A percentile compares a stretch with the other conserved stretches of the same genome.
phyloP scores from a whole-genome alignment of 2,888 invertebrate genomes.

The Drymonia ruficornis region DNA sequence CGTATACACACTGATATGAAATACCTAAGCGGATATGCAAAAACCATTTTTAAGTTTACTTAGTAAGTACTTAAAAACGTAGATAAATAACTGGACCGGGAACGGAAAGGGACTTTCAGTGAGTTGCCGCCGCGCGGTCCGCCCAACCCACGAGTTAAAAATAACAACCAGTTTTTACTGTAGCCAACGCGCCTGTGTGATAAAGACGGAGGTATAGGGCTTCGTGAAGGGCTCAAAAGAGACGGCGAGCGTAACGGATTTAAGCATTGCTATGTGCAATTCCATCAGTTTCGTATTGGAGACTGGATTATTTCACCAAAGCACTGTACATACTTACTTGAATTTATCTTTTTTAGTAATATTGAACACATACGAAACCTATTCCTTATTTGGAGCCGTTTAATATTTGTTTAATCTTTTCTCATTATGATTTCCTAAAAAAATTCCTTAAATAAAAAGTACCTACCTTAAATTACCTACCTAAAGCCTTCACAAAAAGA shows the following conservation, averaged over 20 bases:
- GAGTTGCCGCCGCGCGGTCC: constrained; percentile 55
- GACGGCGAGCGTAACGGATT: constrained; percentile 75
- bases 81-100: constrained; percentile 64
- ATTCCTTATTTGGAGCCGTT: too few species aligned
- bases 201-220: constrained; percentile 71
- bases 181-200: constrained; percentile 72
- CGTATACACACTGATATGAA: too few species aligned
- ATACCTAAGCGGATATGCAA: too few species aligned
- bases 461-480: too few species aligned
- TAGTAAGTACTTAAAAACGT: constrained; percentile 28
- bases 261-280: constrained; percentile 74
- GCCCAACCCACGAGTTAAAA: constrained; percentile 80
- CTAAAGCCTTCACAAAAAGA: too few species aligned
- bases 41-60: too few species aligned
- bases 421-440: too few species aligned
- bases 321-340: constrained; percentile 15
- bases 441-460: too few species aligned
- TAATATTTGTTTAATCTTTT: too few species aligned
- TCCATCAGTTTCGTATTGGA: constrained; percentile 64
- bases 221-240: constrained; percentile 62
- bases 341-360: neutral
- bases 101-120: constrained; percentile 76
- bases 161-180: constrained; percentile 83
- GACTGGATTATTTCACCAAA: constrained; percentile 37
- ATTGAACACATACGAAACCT: too few species aligned